Conservation (phyloP, 2,888 invertebrate species). For the Folsomia candida region DNA sequence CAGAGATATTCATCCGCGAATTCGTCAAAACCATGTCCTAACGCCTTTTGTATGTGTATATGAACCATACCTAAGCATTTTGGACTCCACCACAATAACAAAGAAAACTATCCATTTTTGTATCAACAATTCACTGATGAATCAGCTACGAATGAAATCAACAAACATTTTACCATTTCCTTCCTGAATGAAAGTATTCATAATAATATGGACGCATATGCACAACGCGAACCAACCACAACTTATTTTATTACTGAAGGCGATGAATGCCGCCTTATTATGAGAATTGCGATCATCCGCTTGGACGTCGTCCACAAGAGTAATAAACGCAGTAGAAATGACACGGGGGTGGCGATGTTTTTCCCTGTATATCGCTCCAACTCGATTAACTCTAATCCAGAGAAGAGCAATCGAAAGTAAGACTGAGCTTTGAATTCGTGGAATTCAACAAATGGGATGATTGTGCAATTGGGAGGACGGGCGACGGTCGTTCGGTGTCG, state of each 20-base stretch:
- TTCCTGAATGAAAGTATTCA: not conserved
- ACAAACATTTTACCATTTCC: not conserved
- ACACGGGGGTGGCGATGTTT: not conserved
- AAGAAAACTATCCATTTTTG: not conserved
- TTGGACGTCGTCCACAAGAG: not conserved
- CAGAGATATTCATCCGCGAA: too few species aligned
- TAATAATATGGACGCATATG: not conserved
- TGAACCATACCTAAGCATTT: too few species aligned
- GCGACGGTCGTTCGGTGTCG: not conserved
- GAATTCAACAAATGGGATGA: not conserved
- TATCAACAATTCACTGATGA: not conserved
- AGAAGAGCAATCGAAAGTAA: not conserved
- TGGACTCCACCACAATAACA: not conserved
- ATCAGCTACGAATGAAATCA: not conserved
- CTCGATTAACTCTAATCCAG: not conserved
- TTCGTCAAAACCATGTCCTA: too few species aligned
- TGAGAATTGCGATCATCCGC: not conserved
- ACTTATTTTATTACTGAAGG: not conserved
- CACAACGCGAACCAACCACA: not conserved
- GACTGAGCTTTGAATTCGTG: not conserved
- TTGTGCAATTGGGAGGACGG: not conserved
- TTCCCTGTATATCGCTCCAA: not conserved
- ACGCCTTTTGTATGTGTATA: too few species aligned
- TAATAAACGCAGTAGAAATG: not conserved
- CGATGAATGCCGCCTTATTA: not conserved